phyloP scores from a whole-genome alignment of 2,113 vertebrate species.

The Amblyornis subalaris region DNA sequence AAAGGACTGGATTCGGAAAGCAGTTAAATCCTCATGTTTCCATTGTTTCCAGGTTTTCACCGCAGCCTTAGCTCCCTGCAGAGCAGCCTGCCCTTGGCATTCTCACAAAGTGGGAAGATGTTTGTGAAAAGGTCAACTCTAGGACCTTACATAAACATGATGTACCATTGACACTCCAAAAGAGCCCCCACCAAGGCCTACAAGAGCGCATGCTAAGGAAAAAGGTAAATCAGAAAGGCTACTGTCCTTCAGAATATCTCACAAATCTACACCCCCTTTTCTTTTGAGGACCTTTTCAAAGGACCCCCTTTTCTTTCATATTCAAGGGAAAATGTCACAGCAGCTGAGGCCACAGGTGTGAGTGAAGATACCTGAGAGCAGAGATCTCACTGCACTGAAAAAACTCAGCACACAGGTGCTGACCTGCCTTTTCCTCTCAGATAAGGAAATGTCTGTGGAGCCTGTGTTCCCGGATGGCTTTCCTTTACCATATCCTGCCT shows the following conservation, averaged over 20 bases:
- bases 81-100: background rate
- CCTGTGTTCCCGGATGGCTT: background rate
- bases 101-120: background rate
- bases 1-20: background rate
- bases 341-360: background rate
- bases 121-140: background rate
- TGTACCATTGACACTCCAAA: background rate
- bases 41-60: background rate
- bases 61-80: background rate
- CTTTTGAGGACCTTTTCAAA: background rate
- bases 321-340: background rate
- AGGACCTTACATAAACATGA: background rate
- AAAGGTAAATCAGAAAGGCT: background rate
- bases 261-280: background rate
- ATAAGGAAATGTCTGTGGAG: background rate
- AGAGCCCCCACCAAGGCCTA: background rate
- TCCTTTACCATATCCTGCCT: background rate
- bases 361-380: background rate
- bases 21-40: background rate
- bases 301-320: background rate
- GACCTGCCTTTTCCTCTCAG: background rate
- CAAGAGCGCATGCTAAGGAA: background rate
- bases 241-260: background rate
- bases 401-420: background rate
- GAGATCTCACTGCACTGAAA: background rate